Conservation (phyloP, 2,797 vertebrate species). For the Pangasius sanitwongsei region DNA sequence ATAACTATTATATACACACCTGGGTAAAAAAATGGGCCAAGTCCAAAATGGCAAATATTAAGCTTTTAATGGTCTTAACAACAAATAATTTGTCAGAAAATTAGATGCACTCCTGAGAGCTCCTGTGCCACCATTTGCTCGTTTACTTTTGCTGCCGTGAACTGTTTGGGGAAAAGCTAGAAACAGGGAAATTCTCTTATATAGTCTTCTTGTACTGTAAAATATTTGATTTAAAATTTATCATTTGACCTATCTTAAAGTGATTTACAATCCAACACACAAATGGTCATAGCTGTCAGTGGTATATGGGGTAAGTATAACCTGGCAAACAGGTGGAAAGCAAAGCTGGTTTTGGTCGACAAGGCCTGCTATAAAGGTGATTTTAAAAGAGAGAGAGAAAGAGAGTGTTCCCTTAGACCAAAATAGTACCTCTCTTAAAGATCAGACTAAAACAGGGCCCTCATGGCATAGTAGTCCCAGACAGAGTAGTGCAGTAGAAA, state of each 20-base stretch:
- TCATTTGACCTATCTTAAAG: neutral
- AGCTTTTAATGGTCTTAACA: too few relatives aligned
- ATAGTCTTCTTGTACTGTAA: too few relatives aligned
- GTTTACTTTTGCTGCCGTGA: too few relatives aligned
- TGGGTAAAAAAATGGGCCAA: too few relatives aligned
- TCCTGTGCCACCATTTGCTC: too few relatives aligned
- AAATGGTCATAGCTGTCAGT: conserved; percentile 60
- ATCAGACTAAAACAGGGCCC: conserved; percentile 39
- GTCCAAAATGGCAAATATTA: too few relatives aligned
- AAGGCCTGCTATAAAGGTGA: conserved; percentile 55
- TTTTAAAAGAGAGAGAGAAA: conserved; percentile 42
- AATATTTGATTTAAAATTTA: neutral
- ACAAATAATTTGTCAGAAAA: too few relatives aligned
- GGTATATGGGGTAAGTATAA: conserved; percentile 63
- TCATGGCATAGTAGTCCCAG: conserved; percentile 58
- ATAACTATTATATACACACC: too few relatives aligned
- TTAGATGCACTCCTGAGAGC: too few relatives aligned
- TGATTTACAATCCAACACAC: neutral
- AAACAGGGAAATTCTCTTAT: too few relatives aligned
- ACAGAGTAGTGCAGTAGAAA: conserved; percentile 45
- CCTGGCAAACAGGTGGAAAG: conserved; percentile 62
- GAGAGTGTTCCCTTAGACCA: conserved; percentile 55
- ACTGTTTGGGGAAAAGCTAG: too few relatives aligned
- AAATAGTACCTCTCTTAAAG: conserved; percentile 42
- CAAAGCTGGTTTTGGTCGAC: conserved; percentile 61